phyloP scores from a whole-genome alignment of 2,888 invertebrate species.

The Oxytorus armatus region DNA sequence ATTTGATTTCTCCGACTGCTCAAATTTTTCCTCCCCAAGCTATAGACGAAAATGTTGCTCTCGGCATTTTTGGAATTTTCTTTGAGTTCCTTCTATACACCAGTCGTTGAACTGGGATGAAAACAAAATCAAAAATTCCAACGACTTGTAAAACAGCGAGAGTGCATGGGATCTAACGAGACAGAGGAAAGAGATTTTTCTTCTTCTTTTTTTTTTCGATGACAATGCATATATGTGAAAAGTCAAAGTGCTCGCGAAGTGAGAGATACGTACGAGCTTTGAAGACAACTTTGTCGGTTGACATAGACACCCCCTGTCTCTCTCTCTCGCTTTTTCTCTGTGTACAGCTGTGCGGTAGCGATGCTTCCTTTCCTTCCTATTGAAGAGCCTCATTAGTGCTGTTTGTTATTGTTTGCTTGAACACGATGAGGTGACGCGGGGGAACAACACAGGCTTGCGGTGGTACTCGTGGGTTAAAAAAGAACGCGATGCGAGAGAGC shows the following conservation, averaged over 20 bases:
- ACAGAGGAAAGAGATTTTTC: slow-evolving; percentile 5
- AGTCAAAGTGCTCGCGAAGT: slow-evolving; percentile 60
- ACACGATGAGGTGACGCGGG: slow-evolving; percentile 67
- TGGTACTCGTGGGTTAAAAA: slow-evolving; percentile 73
- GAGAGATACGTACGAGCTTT: slow-evolving; percentile 53
- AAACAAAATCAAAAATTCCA: slow-evolving; percentile 21
- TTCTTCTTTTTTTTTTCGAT: slow-evolving; percentile 52
- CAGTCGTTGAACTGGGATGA: not conserved
- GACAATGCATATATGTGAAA: slow-evolving; percentile 52
- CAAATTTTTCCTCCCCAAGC: slow-evolving; percentile 54
- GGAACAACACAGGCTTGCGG: slow-evolving; percentile 41
- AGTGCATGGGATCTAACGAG: slow-evolving; percentile 48
- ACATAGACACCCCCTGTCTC: slow-evolving; percentile 52
- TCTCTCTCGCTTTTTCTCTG: too few relatives aligned
- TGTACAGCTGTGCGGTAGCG: slow-evolving; percentile 40
- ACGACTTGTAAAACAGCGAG: slow-evolving; percentile 32
- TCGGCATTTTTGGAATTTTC: slow-evolving; percentile 54
- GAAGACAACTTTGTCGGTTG: slow-evolving; percentile 59
- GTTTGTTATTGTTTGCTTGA: slow-evolving; percentile 84
- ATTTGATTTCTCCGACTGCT: slow-evolving; percentile 64
- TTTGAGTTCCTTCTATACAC: not conserved
- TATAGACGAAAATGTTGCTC: slow-evolving; percentile 30
- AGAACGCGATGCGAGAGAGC: slow-evolving; percentile 81
- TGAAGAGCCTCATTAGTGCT: slow-evolving; percentile 84
- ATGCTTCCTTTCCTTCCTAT: slow-evolving; percentile 73